Percentiles rank a stretch among this genome's conserved stretches.
phyloP scores from a whole-genome alignment of 2,888 invertebrate genomes.

The Noctuana brunneofusca region DNA sequence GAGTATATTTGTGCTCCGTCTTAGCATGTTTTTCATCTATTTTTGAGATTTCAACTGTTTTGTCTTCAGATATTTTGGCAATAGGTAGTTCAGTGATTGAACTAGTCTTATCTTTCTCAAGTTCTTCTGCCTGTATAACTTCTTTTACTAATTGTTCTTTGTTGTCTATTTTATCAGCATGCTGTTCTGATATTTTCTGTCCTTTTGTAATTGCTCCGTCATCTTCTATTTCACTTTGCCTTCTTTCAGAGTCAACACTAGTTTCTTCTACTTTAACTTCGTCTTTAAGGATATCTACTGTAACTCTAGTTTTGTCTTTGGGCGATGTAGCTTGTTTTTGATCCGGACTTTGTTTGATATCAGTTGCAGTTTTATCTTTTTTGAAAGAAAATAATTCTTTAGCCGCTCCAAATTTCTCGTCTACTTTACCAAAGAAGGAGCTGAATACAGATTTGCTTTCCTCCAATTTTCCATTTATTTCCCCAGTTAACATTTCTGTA shows the following conservation, averaged over 20 bases:
- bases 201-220: too few relatives aligned
- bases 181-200: background rate
- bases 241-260: background rate
- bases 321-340: conserved; percentile 7
- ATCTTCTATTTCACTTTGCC: background rate
- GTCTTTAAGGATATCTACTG: background rate
- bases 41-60: background rate
- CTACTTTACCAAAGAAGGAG: conserved; percentile 52
- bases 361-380: conserved; percentile 37
- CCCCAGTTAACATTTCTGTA: conserved; percentile 37
- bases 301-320: conserved; percentile 1
- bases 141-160: too few relatives aligned
- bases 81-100: too few relatives aligned
- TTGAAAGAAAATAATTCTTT: conserved; percentile 52
- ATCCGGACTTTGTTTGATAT: conserved; percentile 19
- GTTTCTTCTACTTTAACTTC: background rate
- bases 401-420: conserved; percentile 53
- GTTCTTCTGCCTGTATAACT: too few relatives aligned
- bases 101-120: too few relatives aligned
- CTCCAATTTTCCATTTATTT: conserved; percentile 45
- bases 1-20: conserved; percentile 8
- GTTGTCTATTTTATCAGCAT: background rate
- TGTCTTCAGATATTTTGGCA: background rate
- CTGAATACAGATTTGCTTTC: conserved; percentile 48
- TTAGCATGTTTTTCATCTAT: background rate